Percentiles rank a stretch among this genome's conserved stretches.
Evolutionary conservation across 1,140 invertebrate species (phyloP).

Genomic region (Zaprionus inermis): DNA sequence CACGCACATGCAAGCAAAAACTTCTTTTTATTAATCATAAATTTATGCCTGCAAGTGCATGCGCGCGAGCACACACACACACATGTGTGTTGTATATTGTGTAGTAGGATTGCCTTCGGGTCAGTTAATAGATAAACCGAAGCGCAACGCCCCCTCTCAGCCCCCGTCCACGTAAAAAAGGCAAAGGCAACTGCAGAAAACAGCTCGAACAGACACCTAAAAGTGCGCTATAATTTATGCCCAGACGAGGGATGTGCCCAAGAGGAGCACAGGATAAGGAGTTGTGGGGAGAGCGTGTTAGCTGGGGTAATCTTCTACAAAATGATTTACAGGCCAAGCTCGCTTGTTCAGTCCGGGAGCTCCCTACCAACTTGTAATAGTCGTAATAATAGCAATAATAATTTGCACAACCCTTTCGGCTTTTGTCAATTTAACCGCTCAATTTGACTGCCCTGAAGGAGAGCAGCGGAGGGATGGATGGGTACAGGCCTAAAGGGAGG

Average conservation of each 20-base stretch:
- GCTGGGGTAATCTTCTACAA: slow-evolving; percentile 52
- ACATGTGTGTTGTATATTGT: background rate
- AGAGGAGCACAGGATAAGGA: background rate
- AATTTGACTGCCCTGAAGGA: slow-evolving; percentile 50
- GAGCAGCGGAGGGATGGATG: background rate
- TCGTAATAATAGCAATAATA: slow-evolving; percentile 75
- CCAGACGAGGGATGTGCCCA: slow-evolving; percentile 4
- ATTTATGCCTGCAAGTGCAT: slow-evolving; percentile 58
- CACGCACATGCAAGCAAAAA: slow-evolving; percentile 19
- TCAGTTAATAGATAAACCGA: slow-evolving; percentile 37
- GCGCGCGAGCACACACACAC: slow-evolving; percentile 1
- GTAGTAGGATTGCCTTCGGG: slow-evolving; percentile 21
- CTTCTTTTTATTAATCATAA: slow-evolving; percentile 74
- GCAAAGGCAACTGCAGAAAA: slow-evolving; percentile 26
- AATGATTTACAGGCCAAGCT: slow-evolving; percentile 58
- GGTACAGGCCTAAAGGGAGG: slow-evolving; percentile 8
- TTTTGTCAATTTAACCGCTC: slow-evolving; percentile 70
- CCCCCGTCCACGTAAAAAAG: background rate
- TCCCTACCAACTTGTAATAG: slow-evolving; percentile 59
- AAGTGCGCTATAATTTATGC: slow-evolving; percentile 58
- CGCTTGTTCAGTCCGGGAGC: background rate
- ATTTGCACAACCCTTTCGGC: slow-evolving; percentile 75
- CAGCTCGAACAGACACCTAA: slow-evolving; percentile 51
- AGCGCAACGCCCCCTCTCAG: too few relatives aligned
- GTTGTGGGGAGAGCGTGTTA: background rate